These are phyloP conservation scores for Oxyruncus cristatus DNA, from an alignment of 2,113 vertebrate species.

Conservation along the genomic window DNA sequence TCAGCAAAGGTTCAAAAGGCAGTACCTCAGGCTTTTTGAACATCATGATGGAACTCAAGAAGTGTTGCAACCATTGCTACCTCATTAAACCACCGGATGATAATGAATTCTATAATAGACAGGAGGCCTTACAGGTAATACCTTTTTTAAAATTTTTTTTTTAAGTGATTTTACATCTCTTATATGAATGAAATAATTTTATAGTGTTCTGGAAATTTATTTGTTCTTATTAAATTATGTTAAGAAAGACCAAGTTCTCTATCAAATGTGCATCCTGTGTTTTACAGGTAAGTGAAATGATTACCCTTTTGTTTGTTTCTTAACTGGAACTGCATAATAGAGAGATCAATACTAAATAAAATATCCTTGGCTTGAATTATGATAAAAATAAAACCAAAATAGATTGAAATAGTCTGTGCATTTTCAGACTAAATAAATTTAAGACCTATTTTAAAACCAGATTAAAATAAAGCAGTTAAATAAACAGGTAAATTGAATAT, in stretches of 20 bases:
- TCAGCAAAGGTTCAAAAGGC: conserved; percentile 97
- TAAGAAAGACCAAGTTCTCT: not conserved
- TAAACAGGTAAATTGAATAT: not conserved
- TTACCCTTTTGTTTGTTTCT: not conserved
- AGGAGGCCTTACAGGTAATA: conserved; percentile 93
- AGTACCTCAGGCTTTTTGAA: conserved; percentile 98
- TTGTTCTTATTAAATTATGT: not conserved
- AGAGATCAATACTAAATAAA: not conserved
- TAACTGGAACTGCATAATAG: not conserved
- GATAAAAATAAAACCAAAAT: not conserved
- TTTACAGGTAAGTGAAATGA: not conserved
- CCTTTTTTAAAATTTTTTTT: not conserved
- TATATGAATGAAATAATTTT: not conserved
- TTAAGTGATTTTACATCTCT: not conserved
- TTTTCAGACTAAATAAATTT: conserved; percentile 2
- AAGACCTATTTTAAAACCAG: not conserved
- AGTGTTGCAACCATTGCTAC: conserved; percentile 99
- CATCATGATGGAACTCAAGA: conserved; percentile 99
- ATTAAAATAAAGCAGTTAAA: not conserved
- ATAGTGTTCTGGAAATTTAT: not conserved
- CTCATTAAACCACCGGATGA: conserved; percentile 97
- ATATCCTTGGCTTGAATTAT: not conserved
- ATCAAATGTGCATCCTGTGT: not conserved
- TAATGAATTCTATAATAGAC: conserved; percentile 90
- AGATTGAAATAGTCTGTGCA: not conserved